Evolutionary conservation across 2,113 vertebrate species (phyloP), one percentile per base, ranked within the genome.

Genomic region (Forbesichthys agassizii): DNA sequence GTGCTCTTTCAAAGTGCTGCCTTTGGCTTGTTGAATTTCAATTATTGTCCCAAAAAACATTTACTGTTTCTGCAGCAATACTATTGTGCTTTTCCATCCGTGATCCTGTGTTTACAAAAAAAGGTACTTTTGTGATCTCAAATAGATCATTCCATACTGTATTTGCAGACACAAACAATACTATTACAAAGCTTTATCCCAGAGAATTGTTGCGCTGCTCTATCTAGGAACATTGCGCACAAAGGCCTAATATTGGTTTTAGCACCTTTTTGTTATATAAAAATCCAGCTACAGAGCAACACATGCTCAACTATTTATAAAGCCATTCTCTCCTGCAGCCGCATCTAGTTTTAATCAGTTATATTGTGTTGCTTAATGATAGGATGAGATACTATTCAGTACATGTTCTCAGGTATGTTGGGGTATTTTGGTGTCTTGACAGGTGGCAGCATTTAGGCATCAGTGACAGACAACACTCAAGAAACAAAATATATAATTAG

Each of bases 21-120:
- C 70, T 16, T 7, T 71, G 79, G 82, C 79, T 61, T 61, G 66
- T 64, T 74, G 69, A 64, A 82, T 75, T 86, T 73, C 63, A 74
- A 59, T 48, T 57, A 73, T 56, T 67, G 61, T 64, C 54, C 64
- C 56, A 52, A 78, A 81, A 76, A 46, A 58, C 58, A 57, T 59
- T 68, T n/a, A 66, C 60, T 59, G 27, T 67, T 74, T 66, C 64
- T 3, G 36, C 48, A 60, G 3, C 42, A 56, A 42, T 65, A n/a
- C 48, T 53, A 58, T 55, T 63, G 63, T 55, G 20, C 48, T 42
- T 42, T 42, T 42, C 36, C 36, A 42, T 12, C 33, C 11, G 27
- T 70, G 6, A 64, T 48, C 18, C 27, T 33, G 27, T 57, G 54
- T 11, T 5, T 8, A 11, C 58, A 11, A 57, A 73, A 77, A 69